Conservation (phyloP, 2,797 vertebrate species). For the Pipistrellus pygmaeus region DNA sequence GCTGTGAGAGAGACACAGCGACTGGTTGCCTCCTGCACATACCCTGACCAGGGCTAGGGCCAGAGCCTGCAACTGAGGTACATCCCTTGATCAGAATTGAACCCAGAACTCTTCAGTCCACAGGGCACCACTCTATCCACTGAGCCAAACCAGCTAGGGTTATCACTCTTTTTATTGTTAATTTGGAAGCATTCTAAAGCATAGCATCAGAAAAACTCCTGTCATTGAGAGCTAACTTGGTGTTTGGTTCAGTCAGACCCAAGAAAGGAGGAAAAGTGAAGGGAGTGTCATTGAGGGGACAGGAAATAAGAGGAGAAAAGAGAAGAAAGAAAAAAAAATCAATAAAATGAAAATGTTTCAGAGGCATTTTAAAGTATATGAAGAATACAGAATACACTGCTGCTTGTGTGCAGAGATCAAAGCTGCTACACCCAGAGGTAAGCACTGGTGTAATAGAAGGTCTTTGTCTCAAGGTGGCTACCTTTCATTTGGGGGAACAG, state of each 20-base stretch:
- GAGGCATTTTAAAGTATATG: not conserved
- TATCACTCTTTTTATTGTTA: not conserved
- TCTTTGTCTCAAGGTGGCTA: not conserved
- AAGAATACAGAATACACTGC: not conserved
- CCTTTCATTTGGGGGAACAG: not conserved
- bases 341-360: not conserved
- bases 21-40: no score
- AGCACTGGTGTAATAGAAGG: not conserved
- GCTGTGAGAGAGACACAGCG: no score
- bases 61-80: no score
- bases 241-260: not conserved
- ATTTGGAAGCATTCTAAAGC: conserved; percentile 1
- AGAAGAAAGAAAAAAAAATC: conserved; percentile 25
- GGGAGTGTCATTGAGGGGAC: not conserved
- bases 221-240: not conserved
- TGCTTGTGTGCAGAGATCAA: not conserved
- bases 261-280: not conserved
- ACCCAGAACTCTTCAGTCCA: no score
- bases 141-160: not conserved
- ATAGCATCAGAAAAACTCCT: conserved; percentile 1
- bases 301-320: not conserved
- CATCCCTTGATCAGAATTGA: no score
- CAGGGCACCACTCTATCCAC: no score
- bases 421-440: not conserved
- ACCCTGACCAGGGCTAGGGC: no score